Conservation (phyloP, 2,113 vertebrate species). For the Lathamus discolor region DNA sequence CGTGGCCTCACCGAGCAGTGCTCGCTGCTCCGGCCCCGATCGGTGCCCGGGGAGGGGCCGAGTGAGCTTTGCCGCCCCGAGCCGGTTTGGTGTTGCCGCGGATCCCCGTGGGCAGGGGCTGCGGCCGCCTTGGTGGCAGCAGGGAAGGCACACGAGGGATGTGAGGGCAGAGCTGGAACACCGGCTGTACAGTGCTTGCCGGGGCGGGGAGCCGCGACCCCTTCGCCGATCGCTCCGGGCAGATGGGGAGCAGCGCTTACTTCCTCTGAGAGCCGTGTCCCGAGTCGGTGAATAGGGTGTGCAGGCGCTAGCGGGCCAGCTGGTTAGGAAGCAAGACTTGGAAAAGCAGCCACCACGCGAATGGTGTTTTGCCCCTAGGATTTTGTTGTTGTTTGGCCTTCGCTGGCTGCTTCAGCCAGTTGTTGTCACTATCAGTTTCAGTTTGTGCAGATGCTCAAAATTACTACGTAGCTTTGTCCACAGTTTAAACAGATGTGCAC, state of each 20-base stretch:
- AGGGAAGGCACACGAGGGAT: neutral
- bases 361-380: neutral
- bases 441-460: neutral
- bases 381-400: neutral
- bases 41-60: neutral
- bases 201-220: neutral
- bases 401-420: accelerated
- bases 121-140: neutral
- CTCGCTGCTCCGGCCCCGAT: neutral
- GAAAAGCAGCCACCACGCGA: accelerated
- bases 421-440: slow-evolving; percentile 35
- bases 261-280: accelerated
- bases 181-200: neutral
- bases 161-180: neutral
- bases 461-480: neutral
- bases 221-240: neutral
- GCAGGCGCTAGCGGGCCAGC: neutral
- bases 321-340: accelerated
- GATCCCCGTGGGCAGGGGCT: neutral
- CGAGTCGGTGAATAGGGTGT: accelerated
- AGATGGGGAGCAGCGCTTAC: accelerated
- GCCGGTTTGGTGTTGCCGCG: no score
- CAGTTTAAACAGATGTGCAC: neutral
- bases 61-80: neutral
- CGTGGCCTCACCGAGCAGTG: neutral